Base-by-base conservation (phyloP, 1,140 invertebrate genomes). In the Rhyacophila brunnea region DNA sequence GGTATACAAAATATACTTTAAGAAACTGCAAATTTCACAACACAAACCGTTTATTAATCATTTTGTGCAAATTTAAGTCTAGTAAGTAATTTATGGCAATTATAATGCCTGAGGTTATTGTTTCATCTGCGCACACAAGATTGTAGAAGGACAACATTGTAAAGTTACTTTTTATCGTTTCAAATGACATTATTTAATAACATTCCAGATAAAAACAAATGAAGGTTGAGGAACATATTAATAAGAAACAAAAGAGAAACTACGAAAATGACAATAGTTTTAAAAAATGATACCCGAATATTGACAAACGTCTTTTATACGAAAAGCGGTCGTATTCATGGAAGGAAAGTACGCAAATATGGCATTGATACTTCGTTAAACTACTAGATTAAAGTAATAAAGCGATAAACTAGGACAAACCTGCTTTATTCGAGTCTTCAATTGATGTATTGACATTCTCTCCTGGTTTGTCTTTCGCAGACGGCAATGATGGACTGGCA, bases 401-500 rank as follows among this genome's bases (percentile, higher is more conserved):
- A 32, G 14, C 28, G 19, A 53, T 14, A 53, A 46, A 36, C 14
- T 7, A 46, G 10, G 28, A 56, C 55, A 15, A 34, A 58, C 55
- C 55, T 58, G 48, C 53, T 32, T 11, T 38, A 15, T 32, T 50
- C 4, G 19, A 50, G 13, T 58, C 55, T 43, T 58, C 55, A 28
- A 28, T 28, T 28, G 23, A 5, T 3, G 23, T 19, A 7, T 23
- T 42, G 7, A 44, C 20, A 49, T 35, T 47, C 10, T 58, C 55
- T 49, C 19, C 36, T 13, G 47, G 55, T 58, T 50, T 50, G 28
- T 58, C 55, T 50, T 58, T 58, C n/a, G 46, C 55, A 58, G 55
- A 58, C 46, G 55, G 55, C 18, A 34, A n/a, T 4, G 17, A 45
- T 15, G 72, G 66, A 66, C 66, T 74, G 71, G 72, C 74, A 74